Evolutionary conservation across 2,797 vertebrate species (phyloP), one percentile per base, ranked within the genome.

Genomic region (Acanthurus leucopareius): DNA sequence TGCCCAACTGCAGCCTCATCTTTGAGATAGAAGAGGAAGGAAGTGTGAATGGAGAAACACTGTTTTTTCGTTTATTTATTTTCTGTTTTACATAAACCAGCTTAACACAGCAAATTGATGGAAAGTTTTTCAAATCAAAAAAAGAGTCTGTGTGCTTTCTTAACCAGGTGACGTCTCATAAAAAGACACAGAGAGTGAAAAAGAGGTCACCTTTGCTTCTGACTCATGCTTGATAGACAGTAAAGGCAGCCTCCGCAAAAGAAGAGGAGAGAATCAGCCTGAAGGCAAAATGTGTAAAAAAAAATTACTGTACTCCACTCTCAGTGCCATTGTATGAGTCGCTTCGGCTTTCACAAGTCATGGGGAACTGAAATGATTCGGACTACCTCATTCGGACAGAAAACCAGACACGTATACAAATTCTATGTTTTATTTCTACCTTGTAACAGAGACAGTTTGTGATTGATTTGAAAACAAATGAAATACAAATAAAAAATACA

Each of bases 371-470:
- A 61, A 56, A 71, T 49, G 8, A 42, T 10, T 42, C 10, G 40
- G 40, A 42, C 40, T 11, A 42, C 10, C 40, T 7, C 20, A 11
- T 42, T 25, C 1, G 7, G 44, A 54, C 81, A 82, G 25, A 80
- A 82, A 83, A 81, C 63, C 73, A 89, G 49, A 86, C 86, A 90
- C 82, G 88, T 81, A 85, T 93, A 94, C 87, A 91, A 94, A 93
- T 89, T 91, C 85, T 75, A 79, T 79, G 47, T 87, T 93, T 92
- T 95, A 95, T 95, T 95, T 92, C 84, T 94, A 94, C 83, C 78
- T 92, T 89, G 59, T 89, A 93, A 93, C 93, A 94, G 91, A 94
- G 90, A 95, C 92, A 91, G 76, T 86, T 92, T 92, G 85, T 91
- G 89, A 92, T 86, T 70, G 70, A 84, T 90, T 84, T 84, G 83